phyloP scores from a whole-genome alignment of 2,113 vertebrate genomes.

The Sceloporus tristichus region DNA sequence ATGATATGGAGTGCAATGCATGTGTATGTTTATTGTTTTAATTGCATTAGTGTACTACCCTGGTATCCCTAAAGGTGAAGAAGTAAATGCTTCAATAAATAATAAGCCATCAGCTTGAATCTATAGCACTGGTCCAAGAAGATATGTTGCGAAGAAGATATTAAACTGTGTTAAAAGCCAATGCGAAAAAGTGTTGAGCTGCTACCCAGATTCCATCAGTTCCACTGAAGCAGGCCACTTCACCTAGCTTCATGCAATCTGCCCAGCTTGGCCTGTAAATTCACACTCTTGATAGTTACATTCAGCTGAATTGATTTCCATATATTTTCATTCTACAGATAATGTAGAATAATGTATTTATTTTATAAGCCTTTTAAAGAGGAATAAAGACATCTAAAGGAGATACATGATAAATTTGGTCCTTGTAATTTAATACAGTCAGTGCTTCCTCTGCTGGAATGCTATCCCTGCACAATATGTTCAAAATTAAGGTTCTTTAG shows the following conservation, averaged over 20 bases:
- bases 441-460: slow-evolving; percentile 3
- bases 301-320: slow-evolving; percentile 28
- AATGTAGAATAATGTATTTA: slow-evolving; percentile 1
- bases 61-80: too few species aligned
- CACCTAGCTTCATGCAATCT: background rate
- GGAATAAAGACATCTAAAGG: slow-evolving; percentile 1
- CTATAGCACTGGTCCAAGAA: too few species aligned
- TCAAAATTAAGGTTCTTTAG: slow-evolving; percentile 28
- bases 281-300: background rate
- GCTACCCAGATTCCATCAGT: too few species aligned
- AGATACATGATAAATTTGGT: slow-evolving; percentile 24
- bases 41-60: too few species aligned
- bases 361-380: slow-evolving; percentile 3
- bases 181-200: background rate
- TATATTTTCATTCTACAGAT: slow-evolving; percentile 26
- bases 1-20: too few species aligned
- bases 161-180: too few species aligned
- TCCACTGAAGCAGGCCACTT: background rate
- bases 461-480: background rate
- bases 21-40: too few species aligned
- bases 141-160: too few species aligned
- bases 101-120: too few species aligned
- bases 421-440: slow-evolving; percentile 16
- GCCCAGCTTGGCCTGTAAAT: background rate
- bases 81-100: too few species aligned